A percentile compares a stretch with the other conserved stretches of the same genome.
phyloP scores from a whole-genome alignment of 2,113 vertebrate genomes.

The Antechinus flavipes region DNA sequence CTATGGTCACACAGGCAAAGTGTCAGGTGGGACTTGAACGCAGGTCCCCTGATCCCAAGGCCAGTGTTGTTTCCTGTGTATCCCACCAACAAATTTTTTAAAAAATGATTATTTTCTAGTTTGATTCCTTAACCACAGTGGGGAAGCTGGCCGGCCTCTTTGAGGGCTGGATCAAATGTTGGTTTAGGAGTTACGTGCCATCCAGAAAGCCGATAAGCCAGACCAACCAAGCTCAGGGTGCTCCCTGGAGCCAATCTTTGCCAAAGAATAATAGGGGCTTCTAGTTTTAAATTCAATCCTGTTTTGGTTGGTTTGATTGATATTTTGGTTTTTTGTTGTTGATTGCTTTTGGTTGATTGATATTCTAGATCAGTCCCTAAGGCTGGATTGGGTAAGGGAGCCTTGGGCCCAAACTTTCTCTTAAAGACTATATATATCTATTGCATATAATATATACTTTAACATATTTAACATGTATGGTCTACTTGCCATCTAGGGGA shows the following conservation, averaged over 20 bases:
- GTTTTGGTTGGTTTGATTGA: background rate
- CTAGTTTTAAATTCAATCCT: background rate
- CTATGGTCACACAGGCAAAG: background rate
- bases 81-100: background rate
- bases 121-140: background rate
- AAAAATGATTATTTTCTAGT: background rate
- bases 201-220: background rate
- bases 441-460: too few species aligned
- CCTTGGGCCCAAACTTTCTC: background rate
- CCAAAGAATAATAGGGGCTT: conserved; percentile 6
- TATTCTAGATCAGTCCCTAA: background rate
- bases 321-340: background rate
- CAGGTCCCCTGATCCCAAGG: background rate
- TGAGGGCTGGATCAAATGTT: background rate
- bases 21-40: background rate
- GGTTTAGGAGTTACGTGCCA: background rate
- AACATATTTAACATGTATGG: too few species aligned
- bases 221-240: background rate
- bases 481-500: too few species aligned
- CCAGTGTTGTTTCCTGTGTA: background rate
- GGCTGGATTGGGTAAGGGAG: background rate
- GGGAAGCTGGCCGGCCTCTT: background rate
- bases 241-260: conserved; percentile 23
- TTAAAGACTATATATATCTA: background rate
- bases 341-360: background rate